These are phyloP conservation scores for Drosophila flavopinicola DNA, from an alignment of 2,888 invertebrate genomes.

Conservation along the genomic window DNA sequence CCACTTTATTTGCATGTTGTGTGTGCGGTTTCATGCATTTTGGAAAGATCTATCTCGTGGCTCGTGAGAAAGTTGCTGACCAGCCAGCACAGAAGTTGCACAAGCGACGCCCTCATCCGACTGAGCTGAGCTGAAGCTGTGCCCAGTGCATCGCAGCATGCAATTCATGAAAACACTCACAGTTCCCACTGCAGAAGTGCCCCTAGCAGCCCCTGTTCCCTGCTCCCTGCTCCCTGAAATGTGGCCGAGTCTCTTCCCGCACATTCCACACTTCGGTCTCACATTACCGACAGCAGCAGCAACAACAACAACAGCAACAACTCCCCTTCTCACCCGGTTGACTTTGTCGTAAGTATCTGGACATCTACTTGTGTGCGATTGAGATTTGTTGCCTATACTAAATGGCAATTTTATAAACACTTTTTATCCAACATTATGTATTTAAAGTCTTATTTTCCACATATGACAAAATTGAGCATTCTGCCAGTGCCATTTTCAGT, in stretches of 20 bases:
- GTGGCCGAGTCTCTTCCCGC: conserved; percentile 47
- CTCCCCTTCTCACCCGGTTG: too few species aligned
- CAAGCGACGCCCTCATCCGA: conserved; percentile 48
- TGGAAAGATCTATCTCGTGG: conserved; percentile 14
- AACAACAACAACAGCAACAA: conserved; percentile 5
- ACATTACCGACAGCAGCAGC: conserved; percentile 44
- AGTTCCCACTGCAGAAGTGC: conserved; percentile 19
- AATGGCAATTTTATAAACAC: too few species aligned
- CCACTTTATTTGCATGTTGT: conserved; percentile 54
- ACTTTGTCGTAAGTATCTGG: too few species aligned
- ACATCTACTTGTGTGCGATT: too few species aligned
- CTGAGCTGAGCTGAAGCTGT: conserved; percentile 13
- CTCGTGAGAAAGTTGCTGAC: conserved; percentile 48
- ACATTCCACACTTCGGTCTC: conserved; percentile 57
- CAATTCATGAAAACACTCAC: conserved; percentile 38
- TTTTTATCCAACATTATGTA: too few species aligned
- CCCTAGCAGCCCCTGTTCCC: too few species aligned
- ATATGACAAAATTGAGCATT: too few species aligned
- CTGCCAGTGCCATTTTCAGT: too few species aligned
- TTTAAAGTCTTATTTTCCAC: too few species aligned
- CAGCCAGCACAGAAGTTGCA: conserved; percentile 22
- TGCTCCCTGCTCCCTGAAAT: not conserved
- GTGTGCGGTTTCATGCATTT: conserved; percentile 48
- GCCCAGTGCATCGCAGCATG: conserved; percentile 28
- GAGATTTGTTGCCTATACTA: not conserved